Percentiles rank a stretch among this genome's conserved stretches.
phyloP scores from a whole-genome alignment of 30 jellyfish, hydroid and myxozoan genomes.

The Haliclystus octoradiatus region DNA sequence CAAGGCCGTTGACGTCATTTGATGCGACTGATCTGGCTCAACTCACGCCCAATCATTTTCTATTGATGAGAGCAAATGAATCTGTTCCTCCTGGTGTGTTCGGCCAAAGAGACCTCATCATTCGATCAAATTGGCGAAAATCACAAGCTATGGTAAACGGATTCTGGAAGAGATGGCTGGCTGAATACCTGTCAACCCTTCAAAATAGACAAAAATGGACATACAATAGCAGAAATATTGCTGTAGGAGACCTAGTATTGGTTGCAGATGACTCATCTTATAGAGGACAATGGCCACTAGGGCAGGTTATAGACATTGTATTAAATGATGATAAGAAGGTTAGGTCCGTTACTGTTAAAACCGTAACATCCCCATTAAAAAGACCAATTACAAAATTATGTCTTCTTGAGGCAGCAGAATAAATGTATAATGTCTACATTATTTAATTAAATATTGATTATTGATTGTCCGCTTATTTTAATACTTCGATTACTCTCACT shows the following conservation, averaged over 20 bases:
- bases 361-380: constrained; percentile 7
- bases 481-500: too few species aligned
- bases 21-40: too few species aligned
- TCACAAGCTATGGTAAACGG: constrained; percentile 18
- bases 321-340: constrained; percentile 13
- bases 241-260: constrained; percentile 26
- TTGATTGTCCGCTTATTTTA: too few species aligned
- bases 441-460: too few species aligned
- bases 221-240: constrained; percentile 1
- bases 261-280: too few species aligned
- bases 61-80: too few species aligned
- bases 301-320: constrained; percentile 10
- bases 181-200: constrained; percentile 16
- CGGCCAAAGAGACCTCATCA: constrained; percentile 8
- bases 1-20: too few species aligned
- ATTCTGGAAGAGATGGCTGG: constrained; percentile 24
- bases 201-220: constrained; percentile 24
- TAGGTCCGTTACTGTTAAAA: constrained; percentile 19
- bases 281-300: constrained; percentile 39
- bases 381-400: constrained; percentile 23
- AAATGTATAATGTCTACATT: too few species aligned
- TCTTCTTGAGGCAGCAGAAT: constrained; percentile 27
- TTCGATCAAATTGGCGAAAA: constrained; percentile 24
- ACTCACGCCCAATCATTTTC: too few species aligned
- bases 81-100: too few species aligned